Evolutionary conservation across 2,113 vertebrate genomes (phyloP).

Genomic region (Mystacornis crossleyi): DNA sequence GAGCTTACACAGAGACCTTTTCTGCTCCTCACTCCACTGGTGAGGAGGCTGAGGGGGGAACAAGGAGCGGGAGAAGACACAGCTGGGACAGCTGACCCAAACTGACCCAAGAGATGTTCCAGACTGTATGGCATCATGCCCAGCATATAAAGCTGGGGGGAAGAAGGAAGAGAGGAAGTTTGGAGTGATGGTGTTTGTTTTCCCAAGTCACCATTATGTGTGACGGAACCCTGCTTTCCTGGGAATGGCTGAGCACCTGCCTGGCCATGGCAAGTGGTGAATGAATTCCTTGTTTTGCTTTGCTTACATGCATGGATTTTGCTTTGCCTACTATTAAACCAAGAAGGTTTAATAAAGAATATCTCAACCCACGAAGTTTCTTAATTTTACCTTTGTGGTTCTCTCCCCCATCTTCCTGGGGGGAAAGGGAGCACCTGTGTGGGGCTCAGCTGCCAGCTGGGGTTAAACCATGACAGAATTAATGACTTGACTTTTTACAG

Average conservation of each 20-base stretch:
- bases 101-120: neutral
- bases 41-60: neutral
- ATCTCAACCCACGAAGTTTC: accelerated
- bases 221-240: neutral
- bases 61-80: neutral
- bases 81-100: neutral
- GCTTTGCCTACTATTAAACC: neutral
- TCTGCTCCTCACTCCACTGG: accelerated
- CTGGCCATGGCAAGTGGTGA: neutral
- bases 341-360: no score
- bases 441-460: neutral
- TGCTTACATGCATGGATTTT: neutral
- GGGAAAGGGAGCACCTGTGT: neutral
- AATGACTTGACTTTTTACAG: neutral
- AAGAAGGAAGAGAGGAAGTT: neutral
- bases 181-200: accelerated
- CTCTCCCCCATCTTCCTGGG: neutral
- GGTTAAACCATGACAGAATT: neutral
- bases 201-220: neutral
- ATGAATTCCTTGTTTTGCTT: neutral
- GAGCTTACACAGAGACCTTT: neutral
- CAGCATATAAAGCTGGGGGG: neutral
- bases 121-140: neutral
- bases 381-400: accelerated
- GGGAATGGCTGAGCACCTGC: neutral